Evolutionary conservation across 2,888 invertebrate genomes (phyloP), one percentile per base, ranked within the genome.

Genomic region (Leptothorax acervorum): DNA sequence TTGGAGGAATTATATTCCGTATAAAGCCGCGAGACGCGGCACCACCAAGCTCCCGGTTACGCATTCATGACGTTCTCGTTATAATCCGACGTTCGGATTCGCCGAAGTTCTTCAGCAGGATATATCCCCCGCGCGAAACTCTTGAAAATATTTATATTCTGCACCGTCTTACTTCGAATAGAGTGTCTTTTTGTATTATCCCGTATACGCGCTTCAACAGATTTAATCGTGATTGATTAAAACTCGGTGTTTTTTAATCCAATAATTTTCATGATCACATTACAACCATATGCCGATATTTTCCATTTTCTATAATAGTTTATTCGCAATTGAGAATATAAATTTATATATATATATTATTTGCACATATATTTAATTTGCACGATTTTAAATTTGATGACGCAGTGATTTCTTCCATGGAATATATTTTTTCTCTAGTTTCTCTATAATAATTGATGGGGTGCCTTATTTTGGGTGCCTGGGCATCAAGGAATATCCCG

Each of bases 11-110:
- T 90, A 92, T 91, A 92, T 91, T 88, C 90, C 87, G 78, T 68
- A 89, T 85, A 89, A 88, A 90, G 91, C 92, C 88, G 91, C 88
- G 90, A 83, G 75, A 88, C 87, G 66, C 84, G 74, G 74, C 83
- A 85, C 86, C 74, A 85, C 87, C 86, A 79, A 83, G 87, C 88
- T 68, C 79, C 87, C 91, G 90, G 91, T 92, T 92, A 92, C 89
- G 91, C 92, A 92, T 92, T 92, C 92, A 92, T 91, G 90, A 87
- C 88, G 78, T 83, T 85, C 76, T 90, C 83, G 90, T 92, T 92
- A 89, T 91, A 88, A 90, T 90, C 74, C 63, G 53, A 53, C 76
- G 68, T 73, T 48, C 75, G 78, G 45, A 45, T 68, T 78, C n/a
- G 70, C 6, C 42, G 0, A 66, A 55, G 53, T 78, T 66, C 31